phyloP scores from a whole-genome alignment of 2,113 vertebrate genomes.

The Zapus hudsonius region DNA sequence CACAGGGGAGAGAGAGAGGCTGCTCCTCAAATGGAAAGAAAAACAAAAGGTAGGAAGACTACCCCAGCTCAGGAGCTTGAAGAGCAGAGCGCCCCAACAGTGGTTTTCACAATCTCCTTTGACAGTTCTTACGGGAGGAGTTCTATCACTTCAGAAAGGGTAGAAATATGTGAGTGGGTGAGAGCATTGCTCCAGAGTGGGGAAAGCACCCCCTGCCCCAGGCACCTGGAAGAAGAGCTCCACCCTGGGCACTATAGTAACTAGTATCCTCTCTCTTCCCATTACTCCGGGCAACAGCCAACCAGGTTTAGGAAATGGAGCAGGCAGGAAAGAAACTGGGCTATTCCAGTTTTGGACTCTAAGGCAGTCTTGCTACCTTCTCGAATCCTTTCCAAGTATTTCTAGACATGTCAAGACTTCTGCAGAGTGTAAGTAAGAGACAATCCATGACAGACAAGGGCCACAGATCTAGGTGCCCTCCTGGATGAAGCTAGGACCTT shows the following conservation, averaged over 20 bases:
- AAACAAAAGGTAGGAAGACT: background rate
- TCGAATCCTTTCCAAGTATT: background rate
- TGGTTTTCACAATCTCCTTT: background rate
- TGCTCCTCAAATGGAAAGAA: background rate
- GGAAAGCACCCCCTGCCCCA: accelerated
- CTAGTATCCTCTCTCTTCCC: background rate
- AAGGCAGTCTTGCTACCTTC: background rate
- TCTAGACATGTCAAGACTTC: background rate
- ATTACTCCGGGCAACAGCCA: background rate
- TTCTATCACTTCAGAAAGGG: accelerated
- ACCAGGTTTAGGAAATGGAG: background rate
- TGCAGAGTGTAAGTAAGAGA: background rate
- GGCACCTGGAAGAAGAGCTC: background rate
- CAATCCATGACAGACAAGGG: background rate
- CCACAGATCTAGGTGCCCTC: accelerated
- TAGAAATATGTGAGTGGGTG: accelerated
- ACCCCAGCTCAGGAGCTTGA: background rate
- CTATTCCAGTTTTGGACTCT: accelerated
- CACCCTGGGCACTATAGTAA: background rate
- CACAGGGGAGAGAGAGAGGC: background rate
- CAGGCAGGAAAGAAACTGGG: too few relatives aligned
- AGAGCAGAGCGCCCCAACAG: background rate
- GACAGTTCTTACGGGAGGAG: background rate
- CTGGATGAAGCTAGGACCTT: background rate
- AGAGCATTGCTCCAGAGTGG: accelerated